phyloP scores from a whole-genome alignment of 2,888 invertebrate genomes.

The Diarsia mendica region DNA sequence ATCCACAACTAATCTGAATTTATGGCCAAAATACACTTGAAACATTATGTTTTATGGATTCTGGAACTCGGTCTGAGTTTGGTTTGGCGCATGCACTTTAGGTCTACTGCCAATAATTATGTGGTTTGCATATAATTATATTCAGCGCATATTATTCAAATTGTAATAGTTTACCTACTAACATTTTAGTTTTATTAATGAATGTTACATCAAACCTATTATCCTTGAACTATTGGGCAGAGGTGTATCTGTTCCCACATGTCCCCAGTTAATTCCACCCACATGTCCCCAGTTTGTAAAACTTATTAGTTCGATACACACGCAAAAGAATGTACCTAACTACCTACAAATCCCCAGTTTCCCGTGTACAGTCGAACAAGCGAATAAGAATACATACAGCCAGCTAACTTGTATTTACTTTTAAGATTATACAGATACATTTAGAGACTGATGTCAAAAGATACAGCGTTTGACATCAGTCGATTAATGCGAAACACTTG shows the following conservation, averaged over 20 bases:
- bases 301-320: no score
- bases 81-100: not conserved
- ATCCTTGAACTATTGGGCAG: not conserved
- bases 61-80: slow-evolving; percentile 31
- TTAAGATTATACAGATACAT: no score
- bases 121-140: not conserved
- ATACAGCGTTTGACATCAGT: no score
- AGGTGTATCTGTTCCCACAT: not conserved
- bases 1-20: not conserved
- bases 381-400: no score
- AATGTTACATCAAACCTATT: not conserved
- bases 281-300: not conserved
- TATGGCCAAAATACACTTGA: slow-evolving; percentile 1
- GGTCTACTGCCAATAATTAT: slow-evolving; percentile 7
- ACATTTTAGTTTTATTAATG: not conserved
- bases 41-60: slow-evolving; percentile 32
- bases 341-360: no score
- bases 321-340: no score
- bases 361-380: no score
- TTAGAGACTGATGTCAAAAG: no score
- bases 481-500: no score
- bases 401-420: no score
- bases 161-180: slow-evolving; percentile 3
- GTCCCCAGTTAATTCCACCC: not conserved
- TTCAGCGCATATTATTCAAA: not conserved